Conservation (phyloP, 92 coral and sea anemone genomes). For the Parazoanthus atlanticus region DNA sequence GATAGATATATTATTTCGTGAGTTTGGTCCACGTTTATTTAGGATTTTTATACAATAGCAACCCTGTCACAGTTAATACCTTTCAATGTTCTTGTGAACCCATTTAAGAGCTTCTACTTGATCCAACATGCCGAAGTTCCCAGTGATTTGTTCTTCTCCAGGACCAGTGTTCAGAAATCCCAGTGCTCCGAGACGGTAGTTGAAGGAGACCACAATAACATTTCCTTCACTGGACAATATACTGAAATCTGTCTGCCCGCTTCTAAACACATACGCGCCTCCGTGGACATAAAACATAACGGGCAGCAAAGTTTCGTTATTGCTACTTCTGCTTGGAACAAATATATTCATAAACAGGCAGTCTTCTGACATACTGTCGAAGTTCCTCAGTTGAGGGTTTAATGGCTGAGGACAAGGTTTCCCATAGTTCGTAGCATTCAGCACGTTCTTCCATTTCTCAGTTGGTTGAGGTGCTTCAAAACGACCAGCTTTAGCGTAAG, state of each 20-base stretch:
- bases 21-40: no score
- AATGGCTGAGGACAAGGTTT: slow-evolving; percentile 56
- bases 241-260: slow-evolving; percentile 43
- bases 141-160: slow-evolving; percentile 14
- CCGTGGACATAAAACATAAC: slow-evolving; percentile 61
- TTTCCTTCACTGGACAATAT: slow-evolving; percentile 42
- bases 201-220: slow-evolving; percentile 52
- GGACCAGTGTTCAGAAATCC: slow-evolving; percentile 50
- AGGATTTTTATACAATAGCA: neutral
- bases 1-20: no score
- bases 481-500: slow-evolving; percentile 58
- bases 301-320: slow-evolving; percentile 33
- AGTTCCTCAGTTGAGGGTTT: neutral
- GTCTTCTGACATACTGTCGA: slow-evolving; percentile 48
- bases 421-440: slow-evolving; percentile 36
- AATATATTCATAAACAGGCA: slow-evolving; percentile 55
- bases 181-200: slow-evolving; percentile 56
- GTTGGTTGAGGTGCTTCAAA: slow-evolving; percentile 35
- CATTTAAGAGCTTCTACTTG: slow-evolving; percentile 54
- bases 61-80: slow-evolving; percentile 1
- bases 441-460: slow-evolving; percentile 33
- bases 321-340: slow-evolving; percentile 28
- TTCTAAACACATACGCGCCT: slow-evolving; percentile 47
- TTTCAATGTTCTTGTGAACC: slow-evolving; percentile 47
- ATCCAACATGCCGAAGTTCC: slow-evolving; percentile 60